phyloP scores from a whole-genome alignment of 92 coral and sea anemone genomes.

The Palythoa heliodiscus region DNA sequence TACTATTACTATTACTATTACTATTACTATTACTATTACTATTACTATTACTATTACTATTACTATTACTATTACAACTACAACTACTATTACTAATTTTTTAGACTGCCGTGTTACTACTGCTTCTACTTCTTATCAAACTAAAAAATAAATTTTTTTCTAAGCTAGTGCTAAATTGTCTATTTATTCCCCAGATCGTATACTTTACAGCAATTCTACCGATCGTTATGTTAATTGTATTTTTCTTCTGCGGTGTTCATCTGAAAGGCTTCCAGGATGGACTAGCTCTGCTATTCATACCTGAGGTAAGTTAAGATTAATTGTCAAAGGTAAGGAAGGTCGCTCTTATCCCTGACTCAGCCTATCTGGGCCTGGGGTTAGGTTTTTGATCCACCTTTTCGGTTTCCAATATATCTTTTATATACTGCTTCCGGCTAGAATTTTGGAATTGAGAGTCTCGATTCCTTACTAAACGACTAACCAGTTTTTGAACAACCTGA shows the following conservation, averaged over 20 bases:
- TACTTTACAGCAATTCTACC: slow-evolving; percentile 95
- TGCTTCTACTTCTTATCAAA: neutral
- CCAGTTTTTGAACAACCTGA: too few relatives aligned
- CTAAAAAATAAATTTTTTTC: neutral
- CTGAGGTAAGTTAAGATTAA: slow-evolving; percentile 68
- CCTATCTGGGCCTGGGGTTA: too few relatives aligned
- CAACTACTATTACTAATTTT: neutral
- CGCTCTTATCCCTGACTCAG: too few relatives aligned
- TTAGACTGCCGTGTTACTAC: too few relatives aligned
- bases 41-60: neutral
- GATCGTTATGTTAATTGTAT: slow-evolving; percentile 81
- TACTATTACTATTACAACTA: neutral
- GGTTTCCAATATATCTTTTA: too few relatives aligned
- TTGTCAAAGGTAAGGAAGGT: neutral
- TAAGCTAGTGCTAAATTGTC: neutral
- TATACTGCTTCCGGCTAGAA: too few relatives aligned
- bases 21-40: neutral
- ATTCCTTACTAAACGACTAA: too few relatives aligned
- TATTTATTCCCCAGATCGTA: slow-evolving; percentile 72
- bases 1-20: neutral
- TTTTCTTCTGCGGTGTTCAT: slow-evolving; percentile 99
- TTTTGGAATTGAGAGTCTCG: too few relatives aligned
- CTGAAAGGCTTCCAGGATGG: slow-evolving; percentile 98
- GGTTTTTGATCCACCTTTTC: too few relatives aligned
- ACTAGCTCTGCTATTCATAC: slow-evolving; percentile 88